Evolutionary conservation across 2,113 vertebrate genomes (phyloP).

Genomic region (Cyprinodon variegatus): DNA sequence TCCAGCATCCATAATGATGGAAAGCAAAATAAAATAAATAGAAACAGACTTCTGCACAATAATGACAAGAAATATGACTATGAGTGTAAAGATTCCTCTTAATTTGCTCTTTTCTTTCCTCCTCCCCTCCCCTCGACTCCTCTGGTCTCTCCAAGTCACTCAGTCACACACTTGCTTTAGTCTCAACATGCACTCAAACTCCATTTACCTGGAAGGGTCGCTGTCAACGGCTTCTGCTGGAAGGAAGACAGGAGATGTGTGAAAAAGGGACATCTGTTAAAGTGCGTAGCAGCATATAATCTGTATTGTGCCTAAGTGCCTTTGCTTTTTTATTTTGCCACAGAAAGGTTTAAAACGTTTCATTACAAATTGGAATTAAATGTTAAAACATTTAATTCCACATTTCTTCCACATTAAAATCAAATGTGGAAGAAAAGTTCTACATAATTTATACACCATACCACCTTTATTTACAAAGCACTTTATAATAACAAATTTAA

Average conservation of each 20-base stretch:
- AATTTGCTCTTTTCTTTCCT: constrained; percentile 2
- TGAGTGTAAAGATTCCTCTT: constrained; percentile 4
- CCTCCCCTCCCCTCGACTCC: constrained; percentile 33
- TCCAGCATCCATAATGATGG: not conserved
- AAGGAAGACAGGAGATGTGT: constrained; percentile 37
- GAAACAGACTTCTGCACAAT: not conserved
- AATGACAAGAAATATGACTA: not conserved
- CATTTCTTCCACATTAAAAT: too few species aligned
- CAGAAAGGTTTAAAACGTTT: not conserved
- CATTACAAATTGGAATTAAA: not conserved
- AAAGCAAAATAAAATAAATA: not conserved
- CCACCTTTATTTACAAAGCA: too few species aligned
- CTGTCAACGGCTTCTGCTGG: constrained; percentile 81
- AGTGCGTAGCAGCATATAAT: not conserved
- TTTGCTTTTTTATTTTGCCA: not conserved
- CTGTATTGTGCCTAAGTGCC: not conserved
- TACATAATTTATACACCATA: too few species aligned
- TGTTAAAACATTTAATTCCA: not conserved
- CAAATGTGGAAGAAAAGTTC: too few species aligned
- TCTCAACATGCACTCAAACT: constrained; percentile 7
- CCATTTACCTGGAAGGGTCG: constrained; percentile 80
- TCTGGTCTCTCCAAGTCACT: constrained; percentile 57
- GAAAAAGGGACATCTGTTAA: not conserved
- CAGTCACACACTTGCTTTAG: constrained; percentile 35
- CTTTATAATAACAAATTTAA: too few species aligned